A percentile compares a stretch with the other conserved stretches of the same genome.
Conservation (phyloP, 2,888 invertebrate genomes). For the Euproctis similis region DNA sequence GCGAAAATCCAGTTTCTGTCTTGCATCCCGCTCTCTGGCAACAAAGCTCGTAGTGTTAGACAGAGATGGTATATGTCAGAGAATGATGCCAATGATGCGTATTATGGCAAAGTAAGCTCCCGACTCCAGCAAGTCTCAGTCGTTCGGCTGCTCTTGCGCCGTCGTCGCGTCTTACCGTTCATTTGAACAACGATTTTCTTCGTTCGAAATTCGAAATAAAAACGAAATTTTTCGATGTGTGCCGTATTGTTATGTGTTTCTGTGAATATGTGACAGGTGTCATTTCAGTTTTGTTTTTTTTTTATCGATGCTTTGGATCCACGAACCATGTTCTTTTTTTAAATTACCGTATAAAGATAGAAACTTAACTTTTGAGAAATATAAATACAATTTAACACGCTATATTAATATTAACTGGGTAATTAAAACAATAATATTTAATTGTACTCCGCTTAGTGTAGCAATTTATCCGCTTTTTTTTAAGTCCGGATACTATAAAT, state of each 20-base stretch:
- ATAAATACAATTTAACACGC: no score
- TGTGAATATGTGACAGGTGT: slow-evolving; percentile 31
- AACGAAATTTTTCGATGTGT: slow-evolving; percentile 59
- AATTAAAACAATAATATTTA: no score
- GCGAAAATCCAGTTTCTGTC: slow-evolving; percentile 33
- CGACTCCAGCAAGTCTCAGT: slow-evolving; percentile 68
- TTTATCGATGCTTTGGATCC: slow-evolving; percentile 15
- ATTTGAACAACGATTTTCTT: slow-evolving; percentile 43
- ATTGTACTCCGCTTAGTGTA: no score
- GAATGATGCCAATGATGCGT: slow-evolving; percentile 46
- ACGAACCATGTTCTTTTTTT: no score
- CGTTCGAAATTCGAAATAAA: slow-evolving; percentile 43
- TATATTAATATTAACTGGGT: no score
- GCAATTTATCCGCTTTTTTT: no score
- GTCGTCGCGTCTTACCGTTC: slow-evolving; percentile 45
- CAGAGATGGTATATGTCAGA: slow-evolving; percentile 36
- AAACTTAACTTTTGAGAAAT: no score
- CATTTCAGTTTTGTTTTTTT: slow-evolving; percentile 7
- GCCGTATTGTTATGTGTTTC: slow-evolving; percentile 30
- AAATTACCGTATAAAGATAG: no score
- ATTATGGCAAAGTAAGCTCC: slow-evolving; percentile 24
- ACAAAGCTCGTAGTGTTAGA: slow-evolving; percentile 33
- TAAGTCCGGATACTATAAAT: no score
- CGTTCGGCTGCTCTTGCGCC: slow-evolving; percentile 61
- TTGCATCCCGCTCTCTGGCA: slow-evolving; percentile 36